Base-by-base conservation (phyloP, 2,888 invertebrate species). In the Heliconius cydno region DNA sequence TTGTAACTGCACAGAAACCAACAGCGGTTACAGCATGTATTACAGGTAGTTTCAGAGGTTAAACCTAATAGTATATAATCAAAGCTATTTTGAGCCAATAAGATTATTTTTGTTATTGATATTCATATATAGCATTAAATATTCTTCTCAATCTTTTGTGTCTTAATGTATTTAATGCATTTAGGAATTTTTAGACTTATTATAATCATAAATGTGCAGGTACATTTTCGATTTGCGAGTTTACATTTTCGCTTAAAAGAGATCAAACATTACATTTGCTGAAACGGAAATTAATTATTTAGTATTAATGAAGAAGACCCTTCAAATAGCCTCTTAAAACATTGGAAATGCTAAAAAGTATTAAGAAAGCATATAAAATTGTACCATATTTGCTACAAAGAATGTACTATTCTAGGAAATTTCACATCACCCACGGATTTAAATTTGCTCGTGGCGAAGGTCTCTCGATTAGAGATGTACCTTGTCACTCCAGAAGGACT, bases 1-100 rank as follows among this genome's bases (percentile, higher is more conserved):
- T 99, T 86, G 99, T 99, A 85, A 99, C 99, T 86, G 99, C 99
- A 84, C 99, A 99, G 89, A 99, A 99, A 95, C 98, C 99, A 65
- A 99, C 99, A 22, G 98, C 99, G 83, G 99, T 99, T 79, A 98
- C 98, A 88, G 97, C 98, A 88, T 99, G 99, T 95, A 97, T 98
- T 84, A 99, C 99, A 91, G 99, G 99, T 99, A 96, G 34, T 68
- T 78, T 76, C 60, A 79, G 90, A 93, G 93, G 92, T 92, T 94
- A 92, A 84, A 82, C 84, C 63, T 71, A 84, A 81, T 85, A 85
- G 60, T 84, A 82, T 81, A 85, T 81, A 77, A 72, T n/a, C 25
- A 74, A 74, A 78, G 74, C 34, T 79, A 68, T 79, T 79, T 79
- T 74, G 22, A 67, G 68, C 63, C 66, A 79, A 78, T 68, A 78